Percentiles rank a stretch among this genome's conserved stretches.
Conservation (phyloP, 1,140 invertebrate species). For the Leptinotarsa lineolata region DNA sequence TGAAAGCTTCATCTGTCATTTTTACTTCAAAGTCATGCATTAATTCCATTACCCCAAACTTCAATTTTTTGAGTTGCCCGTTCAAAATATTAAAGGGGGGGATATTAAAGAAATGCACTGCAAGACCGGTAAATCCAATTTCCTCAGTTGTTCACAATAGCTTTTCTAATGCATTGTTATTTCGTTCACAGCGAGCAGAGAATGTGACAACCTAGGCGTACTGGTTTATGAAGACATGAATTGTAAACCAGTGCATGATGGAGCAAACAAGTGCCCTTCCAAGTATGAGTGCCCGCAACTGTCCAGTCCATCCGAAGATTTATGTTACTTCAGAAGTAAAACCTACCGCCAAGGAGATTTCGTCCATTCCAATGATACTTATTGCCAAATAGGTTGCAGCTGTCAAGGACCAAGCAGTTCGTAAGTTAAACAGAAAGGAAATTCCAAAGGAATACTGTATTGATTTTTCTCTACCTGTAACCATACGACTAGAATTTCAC, state of each 20-base stretch:
- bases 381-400: not conserved
- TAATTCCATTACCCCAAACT: too few relatives aligned
- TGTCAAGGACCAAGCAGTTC: not conserved
- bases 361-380: not conserved
- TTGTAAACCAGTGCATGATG: not conserved
- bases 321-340: not conserved
- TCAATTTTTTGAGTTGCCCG: too few relatives aligned
- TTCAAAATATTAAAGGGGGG: too few relatives aligned
- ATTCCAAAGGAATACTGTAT: too few relatives aligned
- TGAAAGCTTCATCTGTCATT: too few relatives aligned
- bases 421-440: not conserved
- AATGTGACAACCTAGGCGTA: not conserved
- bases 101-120: too few relatives aligned
- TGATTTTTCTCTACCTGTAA: too few relatives aligned
- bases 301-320: not conserved
- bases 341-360: not conserved
- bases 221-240: conserved; percentile 2
- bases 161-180: too few relatives aligned
- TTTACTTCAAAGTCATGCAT: too few relatives aligned
- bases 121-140: too few relatives aligned
- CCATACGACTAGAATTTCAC: too few relatives aligned
- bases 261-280: not conserved
- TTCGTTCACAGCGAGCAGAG: not conserved
- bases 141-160: too few relatives aligned
- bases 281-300: not conserved